Evolutionary conservation across 2,113 vertebrate species (phyloP), one percentile per base, ranked within the genome.

Genomic region (Micromys minutus): DNA sequence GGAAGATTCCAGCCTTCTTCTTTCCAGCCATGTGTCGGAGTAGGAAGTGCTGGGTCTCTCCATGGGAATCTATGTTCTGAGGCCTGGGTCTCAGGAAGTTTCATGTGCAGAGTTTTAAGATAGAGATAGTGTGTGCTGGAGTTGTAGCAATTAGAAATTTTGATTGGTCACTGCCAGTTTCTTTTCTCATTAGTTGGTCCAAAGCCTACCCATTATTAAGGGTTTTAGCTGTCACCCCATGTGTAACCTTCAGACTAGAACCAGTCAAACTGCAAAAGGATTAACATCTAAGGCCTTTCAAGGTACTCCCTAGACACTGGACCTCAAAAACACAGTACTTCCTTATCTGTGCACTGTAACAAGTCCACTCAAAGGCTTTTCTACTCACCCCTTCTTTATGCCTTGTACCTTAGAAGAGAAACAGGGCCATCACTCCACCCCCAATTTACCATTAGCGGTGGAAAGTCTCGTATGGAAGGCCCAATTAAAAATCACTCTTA

Each of bases 341-440:
- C 71, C 39, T 72, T 17, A 42, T 91, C 55, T 71, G 74, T 24
- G 39, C 24, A 76, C 52, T 94, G 45, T 47, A 36, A 87, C 77
- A 93, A 86, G 24, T 63, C 83, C 8, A 22, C 61, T 57, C n/a
- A 69, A 90, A 55, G 26, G 61, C 36, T 84, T 90, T 67, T 45
- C 74, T 29, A 79, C 16, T 55, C 22, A 2, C 47, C 61, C 7
- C 47, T 45, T 87, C 34, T 50, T 63, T 45, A 72, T 36, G 22
- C 52, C 65, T 57, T 75, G n/a, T 47, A 86, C 31, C 45, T 81
- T 77, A 77, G 76, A 88, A 94, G 63, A 94, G 71, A 86, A 91
- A 88, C 29, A 45, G 69, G 76, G 52, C 39, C 31, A 39, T 1
- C 26, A 57, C 24, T n/a, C 91, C 22, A 26, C 26, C 26, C 84